Evolutionary conservation across 1,140 invertebrate species (phyloP).

Genomic region (Hyles euphorbiae): DNA sequence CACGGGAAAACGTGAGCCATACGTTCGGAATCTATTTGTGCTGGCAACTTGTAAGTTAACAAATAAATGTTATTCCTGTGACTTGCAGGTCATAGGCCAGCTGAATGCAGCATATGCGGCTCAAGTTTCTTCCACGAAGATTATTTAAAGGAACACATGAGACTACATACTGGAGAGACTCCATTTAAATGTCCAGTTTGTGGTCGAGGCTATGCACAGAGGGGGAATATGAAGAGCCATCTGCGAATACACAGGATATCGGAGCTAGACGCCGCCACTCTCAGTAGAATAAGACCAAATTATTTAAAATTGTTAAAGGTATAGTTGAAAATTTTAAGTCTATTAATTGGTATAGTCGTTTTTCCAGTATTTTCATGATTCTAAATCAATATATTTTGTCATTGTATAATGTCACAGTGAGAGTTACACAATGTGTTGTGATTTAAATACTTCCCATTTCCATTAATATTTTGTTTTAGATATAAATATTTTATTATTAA

Average conservation of each 20-base stretch:
- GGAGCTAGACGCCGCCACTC: constrained; percentile 50
- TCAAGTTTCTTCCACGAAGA: constrained; percentile 65
- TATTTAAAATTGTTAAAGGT: constrained; percentile 61
- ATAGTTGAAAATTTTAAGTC: background rate
- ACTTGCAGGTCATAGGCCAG: constrained; percentile 60
- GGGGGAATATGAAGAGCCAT: constrained; percentile 76
- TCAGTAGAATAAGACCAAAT: constrained; percentile 64
- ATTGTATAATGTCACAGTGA: no score
- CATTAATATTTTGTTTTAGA: no score
- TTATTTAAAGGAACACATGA: constrained; percentile 80
- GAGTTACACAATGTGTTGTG: no score
- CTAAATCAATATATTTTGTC: background rate
- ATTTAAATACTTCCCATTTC: no score
- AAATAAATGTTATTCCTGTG: constrained; percentile 5
- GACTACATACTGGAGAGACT: constrained; percentile 84
- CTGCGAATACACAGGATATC: constrained; percentile 64
- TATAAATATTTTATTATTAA: no score
- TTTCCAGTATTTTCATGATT: no score
- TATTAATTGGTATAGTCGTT: no score
- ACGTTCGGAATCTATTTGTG: no score
- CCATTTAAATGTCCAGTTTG: constrained; percentile 85
- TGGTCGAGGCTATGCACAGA: constrained; percentile 79
- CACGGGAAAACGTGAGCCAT: no score
- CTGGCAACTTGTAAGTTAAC: background rate
- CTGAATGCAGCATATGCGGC: constrained; percentile 57